Evolutionary conservation across 2,113 vertebrate genomes (phyloP).

Genomic region (Sus scrofa): T2T-Sscrofa CM000812.6:11179501-11180000

Average conservation of each 20-base stretch:
- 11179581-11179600: not conserved
- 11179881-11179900: not conserved
- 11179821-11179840: not conserved
- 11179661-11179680: not conserved
- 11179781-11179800: not conserved
- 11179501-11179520: not conserved
- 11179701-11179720: not conserved
- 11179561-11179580: not conserved
- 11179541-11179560: not conserved
- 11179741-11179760: accelerated
- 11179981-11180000: too few relatives aligned
- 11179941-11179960: too few relatives aligned
- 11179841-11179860: not conserved
- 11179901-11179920: too few relatives aligned
- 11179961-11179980: too few relatives aligned
- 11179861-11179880: not conserved
- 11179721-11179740: not conserved
- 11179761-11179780: not conserved
- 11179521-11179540: not conserved
- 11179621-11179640: not conserved
- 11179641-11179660: not conserved
- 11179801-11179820: not conserved
- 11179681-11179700: not conserved
- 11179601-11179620: not conserved
- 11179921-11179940: too few relatives aligned